Conservation (phyloP, 2,888 invertebrate species). For the Cataglyphis albicans region DNA sequence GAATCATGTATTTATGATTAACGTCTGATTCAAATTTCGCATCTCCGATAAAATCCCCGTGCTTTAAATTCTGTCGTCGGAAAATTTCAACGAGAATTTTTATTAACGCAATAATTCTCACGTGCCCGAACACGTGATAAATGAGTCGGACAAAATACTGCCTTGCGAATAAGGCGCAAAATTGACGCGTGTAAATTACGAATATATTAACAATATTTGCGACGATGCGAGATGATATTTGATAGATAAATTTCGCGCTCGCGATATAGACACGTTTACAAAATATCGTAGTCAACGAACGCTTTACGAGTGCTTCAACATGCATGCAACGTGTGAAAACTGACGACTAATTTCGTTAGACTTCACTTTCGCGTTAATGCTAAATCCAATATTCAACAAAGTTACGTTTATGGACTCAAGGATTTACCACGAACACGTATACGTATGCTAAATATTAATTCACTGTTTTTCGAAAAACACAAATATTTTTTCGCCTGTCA, state of each 20-base stretch:
- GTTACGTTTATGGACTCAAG: conserved; percentile 39
- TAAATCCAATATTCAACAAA: conserved; percentile 43
- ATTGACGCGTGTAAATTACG: conserved; percentile 45
- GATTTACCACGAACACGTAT: conserved; percentile 6
- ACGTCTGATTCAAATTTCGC: conserved; percentile 18
- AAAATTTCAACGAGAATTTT: conserved; percentile 48
- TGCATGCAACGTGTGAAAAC: conserved; percentile 12
- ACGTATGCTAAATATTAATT: conserved; percentile 36
- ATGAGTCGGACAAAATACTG: conserved; percentile 25
- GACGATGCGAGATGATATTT: conserved; percentile 17
- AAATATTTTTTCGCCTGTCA: conserved; percentile 12
- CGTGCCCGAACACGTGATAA: conserved; percentile 25
- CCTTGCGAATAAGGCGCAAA: conserved; percentile 36
- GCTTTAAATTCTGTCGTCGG: conserved; percentile 7
- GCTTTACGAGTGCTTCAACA: conserved; percentile 10
- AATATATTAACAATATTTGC: conserved; percentile 30
- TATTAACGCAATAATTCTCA: conserved; percentile 44
- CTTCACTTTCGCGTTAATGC: conserved; percentile 32
- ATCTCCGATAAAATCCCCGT: background rate
- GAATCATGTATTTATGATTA: conserved; percentile 39
- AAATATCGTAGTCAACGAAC: conserved; percentile 30
- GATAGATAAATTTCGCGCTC: conserved; percentile 15
- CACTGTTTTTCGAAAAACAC: conserved; percentile 38
- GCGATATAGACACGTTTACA: conserved; percentile 6
- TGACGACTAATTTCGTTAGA: conserved; percentile 39